phyloP scores from a whole-genome alignment of 2,888 invertebrate genomes.

The Gymnocheta viridis region DNA sequence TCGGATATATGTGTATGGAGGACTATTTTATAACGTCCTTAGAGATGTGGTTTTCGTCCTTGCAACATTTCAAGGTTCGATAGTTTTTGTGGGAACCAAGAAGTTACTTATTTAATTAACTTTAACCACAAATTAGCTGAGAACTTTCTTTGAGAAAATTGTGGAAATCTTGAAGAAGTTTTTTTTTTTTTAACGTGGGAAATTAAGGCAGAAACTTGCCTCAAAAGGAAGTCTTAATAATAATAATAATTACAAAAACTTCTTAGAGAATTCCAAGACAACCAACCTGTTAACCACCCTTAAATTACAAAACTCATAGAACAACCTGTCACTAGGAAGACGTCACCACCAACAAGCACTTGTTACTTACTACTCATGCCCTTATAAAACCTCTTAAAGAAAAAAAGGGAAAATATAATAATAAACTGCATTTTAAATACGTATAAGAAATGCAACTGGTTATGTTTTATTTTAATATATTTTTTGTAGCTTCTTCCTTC shows the following conservation, averaged over 20 bases:
- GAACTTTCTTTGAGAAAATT: constrained; percentile 25
- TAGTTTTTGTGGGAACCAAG: constrained; percentile 34
- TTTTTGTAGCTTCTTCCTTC: background rate
- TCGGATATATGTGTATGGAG: too few relatives aligned
- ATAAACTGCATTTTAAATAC: constrained; percentile 46
- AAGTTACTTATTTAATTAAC: background rate
- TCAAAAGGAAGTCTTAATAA: constrained; percentile 3
- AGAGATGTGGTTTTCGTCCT: background rate
- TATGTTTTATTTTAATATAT: constrained; percentile 1
- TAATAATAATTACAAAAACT: constrained; percentile 26
- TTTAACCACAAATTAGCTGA: constrained; percentile 33
- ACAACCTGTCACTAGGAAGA: constrained; percentile 52
- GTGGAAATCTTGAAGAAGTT: background rate
- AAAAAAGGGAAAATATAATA: background rate
- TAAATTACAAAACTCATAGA: constrained; percentile 36
- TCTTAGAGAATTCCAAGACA: constrained; percentile 36
- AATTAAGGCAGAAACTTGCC: background rate
- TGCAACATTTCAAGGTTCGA: constrained; percentile 4
- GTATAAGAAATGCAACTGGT: constrained; percentile 62
- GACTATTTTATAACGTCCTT: too few relatives aligned
- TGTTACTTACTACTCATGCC: constrained; percentile 64
- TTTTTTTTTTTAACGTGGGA: constrained; percentile 22
- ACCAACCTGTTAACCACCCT: constrained; percentile 54
- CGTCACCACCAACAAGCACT: constrained; percentile 54
- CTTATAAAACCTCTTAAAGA: constrained; percentile 18